Conservation (phyloP, 1,140 invertebrate species). For the Anadara kagoshimensis region DNA sequence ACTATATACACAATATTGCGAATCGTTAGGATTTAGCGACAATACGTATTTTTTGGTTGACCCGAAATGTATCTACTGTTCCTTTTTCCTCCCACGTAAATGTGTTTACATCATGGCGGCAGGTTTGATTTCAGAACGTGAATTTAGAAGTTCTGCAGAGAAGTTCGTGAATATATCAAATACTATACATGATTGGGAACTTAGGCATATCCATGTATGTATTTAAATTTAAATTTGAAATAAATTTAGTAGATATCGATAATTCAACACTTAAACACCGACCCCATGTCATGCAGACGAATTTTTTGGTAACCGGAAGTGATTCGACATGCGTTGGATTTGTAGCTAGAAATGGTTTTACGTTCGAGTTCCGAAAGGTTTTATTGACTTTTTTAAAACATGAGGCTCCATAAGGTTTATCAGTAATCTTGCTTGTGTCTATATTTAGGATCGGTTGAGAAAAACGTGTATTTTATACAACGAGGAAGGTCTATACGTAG, state of each 20-base stretch:
- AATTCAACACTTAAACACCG: not conserved
- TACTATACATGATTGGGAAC: constrained; percentile 45
- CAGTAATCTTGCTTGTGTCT: too few relatives aligned
- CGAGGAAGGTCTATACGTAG: too few relatives aligned
- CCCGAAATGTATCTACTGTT: constrained; percentile 10
- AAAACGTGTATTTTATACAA: too few relatives aligned
- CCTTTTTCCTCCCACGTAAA: constrained; percentile 44
- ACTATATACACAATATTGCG: not conserved
- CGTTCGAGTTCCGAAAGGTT: not conserved
- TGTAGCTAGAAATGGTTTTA: too few relatives aligned
- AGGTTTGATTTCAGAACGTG: constrained; percentile 58
- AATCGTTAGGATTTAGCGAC: not conserved
- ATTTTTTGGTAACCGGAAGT: not conserved
- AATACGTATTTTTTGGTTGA: not conserved
- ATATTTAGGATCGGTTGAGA: too few relatives aligned
- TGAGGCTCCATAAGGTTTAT: too few relatives aligned
- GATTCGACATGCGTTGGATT: not conserved
- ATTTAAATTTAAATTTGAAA: not conserved
- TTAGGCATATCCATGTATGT: constrained; percentile 49
- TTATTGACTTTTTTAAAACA: too few relatives aligned
- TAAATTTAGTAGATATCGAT: not conserved
- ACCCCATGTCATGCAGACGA: not conserved
- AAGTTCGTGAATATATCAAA: constrained; percentile 45
- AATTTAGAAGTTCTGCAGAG: constrained; percentile 47
- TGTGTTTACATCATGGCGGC: constrained; percentile 50